Conservation (phyloP, 2,113 vertebrate species). For the Datnioides undecimradiatus region DNA sequence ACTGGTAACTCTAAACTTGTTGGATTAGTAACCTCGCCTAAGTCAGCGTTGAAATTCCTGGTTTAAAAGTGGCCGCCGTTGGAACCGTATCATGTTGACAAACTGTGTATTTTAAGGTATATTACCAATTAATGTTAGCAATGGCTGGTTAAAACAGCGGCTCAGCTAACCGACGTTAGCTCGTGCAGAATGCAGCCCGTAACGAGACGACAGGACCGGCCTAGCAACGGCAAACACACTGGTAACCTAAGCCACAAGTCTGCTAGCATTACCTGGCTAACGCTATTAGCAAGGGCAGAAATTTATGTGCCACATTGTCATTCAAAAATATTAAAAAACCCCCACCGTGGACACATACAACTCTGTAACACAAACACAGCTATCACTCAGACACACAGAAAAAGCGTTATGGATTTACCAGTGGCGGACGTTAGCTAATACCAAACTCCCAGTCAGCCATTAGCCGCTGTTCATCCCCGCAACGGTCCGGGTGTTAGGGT, state of each 20-base stretch:
- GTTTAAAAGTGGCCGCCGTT: neutral
- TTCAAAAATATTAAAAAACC: neutral
- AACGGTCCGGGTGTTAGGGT: constrained; percentile 29
- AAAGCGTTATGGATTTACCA: neutral
- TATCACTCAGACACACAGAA: neutral
- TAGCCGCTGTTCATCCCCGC: constrained; percentile 51
- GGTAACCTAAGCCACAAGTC: constrained; percentile 64
- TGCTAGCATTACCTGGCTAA: constrained; percentile 63
- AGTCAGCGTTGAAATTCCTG: neutral
- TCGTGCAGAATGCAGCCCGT: neutral
- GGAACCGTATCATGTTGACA: neutral
- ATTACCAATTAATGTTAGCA: neutral
- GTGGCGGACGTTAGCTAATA: constrained; percentile 24
- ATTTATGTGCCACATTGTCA: neutral
- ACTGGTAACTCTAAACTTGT: neutral
- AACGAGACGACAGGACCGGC: constrained; percentile 61
- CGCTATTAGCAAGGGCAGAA: neutral
- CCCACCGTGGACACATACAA: neutral
- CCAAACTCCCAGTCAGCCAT: constrained; percentile 64
- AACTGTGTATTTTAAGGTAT: neutral
- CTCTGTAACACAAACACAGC: neutral
- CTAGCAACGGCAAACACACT: constrained; percentile 83
- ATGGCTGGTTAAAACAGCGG: neutral
- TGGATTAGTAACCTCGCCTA: neutral
- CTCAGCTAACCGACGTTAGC: constrained; percentile 10